Percentiles rank a stretch among this genome's conserved stretches.
Evolutionary conservation across 2,797 vertebrate genomes (phyloP).

Genomic region (Acipenser transmontanus): DNA sequence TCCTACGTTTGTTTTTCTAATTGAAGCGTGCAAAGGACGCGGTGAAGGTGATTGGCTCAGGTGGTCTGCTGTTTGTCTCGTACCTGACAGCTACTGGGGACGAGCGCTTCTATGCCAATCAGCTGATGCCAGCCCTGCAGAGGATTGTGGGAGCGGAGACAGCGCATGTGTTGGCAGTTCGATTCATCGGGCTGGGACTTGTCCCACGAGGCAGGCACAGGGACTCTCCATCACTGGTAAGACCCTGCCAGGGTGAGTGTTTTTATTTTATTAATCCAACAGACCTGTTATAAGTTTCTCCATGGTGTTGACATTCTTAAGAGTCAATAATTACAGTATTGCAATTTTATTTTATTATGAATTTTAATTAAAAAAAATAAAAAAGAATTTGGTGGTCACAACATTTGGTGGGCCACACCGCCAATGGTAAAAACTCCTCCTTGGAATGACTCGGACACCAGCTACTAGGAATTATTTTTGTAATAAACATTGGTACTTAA

Average conservation of each 20-base stretch:
- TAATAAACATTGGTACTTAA: too few relatives aligned
- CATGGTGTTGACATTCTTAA: too few relatives aligned
- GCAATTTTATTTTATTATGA: too few relatives aligned
- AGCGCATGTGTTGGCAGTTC: conserved; percentile 73
- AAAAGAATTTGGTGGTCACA: too few relatives aligned
- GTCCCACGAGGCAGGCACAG: conserved; percentile 58
- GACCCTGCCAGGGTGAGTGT: conserved; percentile 13
- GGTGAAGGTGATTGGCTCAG: conserved; percentile 66
- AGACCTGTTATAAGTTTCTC: too few relatives aligned
- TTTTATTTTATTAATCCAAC: too few relatives aligned
- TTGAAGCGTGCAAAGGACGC: conserved; percentile 73
- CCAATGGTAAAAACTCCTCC: too few relatives aligned
- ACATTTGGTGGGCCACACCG: too few relatives aligned
- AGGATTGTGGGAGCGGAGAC: conserved; percentile 68
- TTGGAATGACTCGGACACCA: too few relatives aligned
- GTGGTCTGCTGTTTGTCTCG: conserved; percentile 69
- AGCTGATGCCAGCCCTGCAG: conserved; percentile 77
- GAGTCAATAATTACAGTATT: too few relatives aligned
- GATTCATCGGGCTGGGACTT: conserved; percentile 61
- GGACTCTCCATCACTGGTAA: conserved; percentile 71
- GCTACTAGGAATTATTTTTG: too few relatives aligned
- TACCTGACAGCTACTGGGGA: conserved; percentile 73
- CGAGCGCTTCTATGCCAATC: conserved; percentile 71
- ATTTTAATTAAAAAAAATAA: too few relatives aligned
- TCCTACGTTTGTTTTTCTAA: not conserved